Evolutionary conservation across 2,797 vertebrate genomes (phyloP).

Genomic region (Leptoclinus maculatus): DNA sequence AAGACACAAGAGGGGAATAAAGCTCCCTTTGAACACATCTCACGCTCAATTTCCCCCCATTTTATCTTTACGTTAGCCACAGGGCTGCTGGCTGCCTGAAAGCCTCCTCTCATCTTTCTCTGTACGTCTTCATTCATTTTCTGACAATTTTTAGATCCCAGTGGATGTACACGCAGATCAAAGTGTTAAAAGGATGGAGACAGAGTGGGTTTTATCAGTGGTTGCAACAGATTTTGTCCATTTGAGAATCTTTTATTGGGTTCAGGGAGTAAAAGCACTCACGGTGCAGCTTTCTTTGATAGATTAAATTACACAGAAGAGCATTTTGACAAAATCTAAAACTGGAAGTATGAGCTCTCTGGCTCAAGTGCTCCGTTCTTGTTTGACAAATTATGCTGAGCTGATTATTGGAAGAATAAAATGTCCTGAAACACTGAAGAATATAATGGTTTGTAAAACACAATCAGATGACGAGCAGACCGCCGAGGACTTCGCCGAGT

Average conservation of each 20-base stretch:
- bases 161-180: conserved; percentile 35
- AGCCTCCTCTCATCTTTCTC: conserved; percentile 38
- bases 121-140: conserved; percentile 6
- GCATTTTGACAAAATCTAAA: conserved; percentile 9
- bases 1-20: conserved; percentile 51
- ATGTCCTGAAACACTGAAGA: conserved; percentile 27
- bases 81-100: conserved; percentile 29
- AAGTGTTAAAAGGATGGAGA: conserved; percentile 21
- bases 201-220: conserved; percentile 39
- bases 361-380: not conserved
- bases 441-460: not conserved
- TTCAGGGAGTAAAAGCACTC: conserved; percentile 20
- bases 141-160: conserved; percentile 9
- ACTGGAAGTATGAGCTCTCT: conserved; percentile 10
- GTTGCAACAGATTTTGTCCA: conserved; percentile 29
- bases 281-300: conserved; percentile 7
- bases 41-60: conserved; percentile 57
- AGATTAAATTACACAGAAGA: conserved; percentile 31
- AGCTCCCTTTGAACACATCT: conserved; percentile 62
- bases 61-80: conserved; percentile 44
- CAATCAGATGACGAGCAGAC: not conserved
- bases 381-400: conserved; percentile 23
- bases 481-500: conserved; percentile 10
- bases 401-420: conserved; percentile 42
- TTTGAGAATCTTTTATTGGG: conserved; percentile 43